Base-by-base conservation (phyloP, 2,888 invertebrate genomes). In the Caenorhabditis becei region DNA sequence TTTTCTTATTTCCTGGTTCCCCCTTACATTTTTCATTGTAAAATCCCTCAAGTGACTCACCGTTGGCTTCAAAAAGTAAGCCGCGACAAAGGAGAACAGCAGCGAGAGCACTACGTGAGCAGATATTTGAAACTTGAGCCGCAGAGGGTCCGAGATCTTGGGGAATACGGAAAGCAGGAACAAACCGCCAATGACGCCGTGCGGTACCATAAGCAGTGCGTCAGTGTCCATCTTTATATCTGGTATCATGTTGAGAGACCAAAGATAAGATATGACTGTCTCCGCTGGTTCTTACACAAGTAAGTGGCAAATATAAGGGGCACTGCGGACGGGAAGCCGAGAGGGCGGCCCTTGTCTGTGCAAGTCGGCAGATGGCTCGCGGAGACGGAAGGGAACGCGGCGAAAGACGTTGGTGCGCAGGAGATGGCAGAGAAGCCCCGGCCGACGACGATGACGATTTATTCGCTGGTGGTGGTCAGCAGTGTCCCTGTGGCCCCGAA, bases 51-150 rank as follows among this genome's bases (percentile, higher is more conserved):
- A 16, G 37, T 14, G 14, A 65, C 80, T 80, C 56, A 85, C 85
- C 47, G 83, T 83, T 26, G 77, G 59, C 41, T 78, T 66, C 26
- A 86, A 72, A 28, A 83, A 83, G 11, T 59, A 44, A 8, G 82
- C 70, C 2, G 87, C 82, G 1, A 47, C 67, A 7, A 84, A 49
- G 0, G 82, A 79, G 28, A 84, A 83, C 23, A 85, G 51, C 16
- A 86, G 10, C 1, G 83, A 81, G 4, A 85, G 59, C 10, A 84
- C 53, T 8, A 26, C 69, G 58, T 87, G 87, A 18, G 85, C 85
- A 14, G 80, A 70, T 1, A 84, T 56, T 80, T 87, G 85, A 53
- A 77, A 62, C 11, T 70, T 77, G 44, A 61, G 37, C 11, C 79
- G 62, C 5, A 77, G 61, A 3, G 35, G 54, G 11, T 54, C 65